Evolutionary conservation across 2,113 vertebrate species (phyloP), one percentile per base, ranked within the genome.

Genomic region (Montifringilla adamsi): DNA sequence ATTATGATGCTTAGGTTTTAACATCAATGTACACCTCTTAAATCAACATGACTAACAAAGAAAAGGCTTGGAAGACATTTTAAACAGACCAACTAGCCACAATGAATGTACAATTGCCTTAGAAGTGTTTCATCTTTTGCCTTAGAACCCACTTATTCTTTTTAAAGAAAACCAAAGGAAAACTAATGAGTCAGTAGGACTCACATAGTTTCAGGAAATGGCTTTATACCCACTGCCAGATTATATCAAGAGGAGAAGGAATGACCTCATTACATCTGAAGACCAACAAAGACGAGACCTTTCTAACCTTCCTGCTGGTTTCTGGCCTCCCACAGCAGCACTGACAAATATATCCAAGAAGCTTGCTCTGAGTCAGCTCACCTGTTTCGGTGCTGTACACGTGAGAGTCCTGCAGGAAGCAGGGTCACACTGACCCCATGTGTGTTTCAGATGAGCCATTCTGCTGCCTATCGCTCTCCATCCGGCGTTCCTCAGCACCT

Each of bases 401-500:
- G 6, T 6, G 11, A 43, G 6, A 88, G 19, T 43, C 28, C 69
- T 66, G 33, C 39, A 75, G 43, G 50, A 89, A 62, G 44, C 47
- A 24, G 16, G 10, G 44, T 87, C 41, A 27, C 4, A 9, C 2
- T 15, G 49, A 80, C 64, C 43, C 37, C 28, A 8, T 31, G 0
- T 30, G 10, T 35, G 22, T 70, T 77, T 83, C 55, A 69, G 52
- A 59, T 28, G 47, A 79, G 53, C 39, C 33, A 22, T 37, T 89
- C 63, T 69, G 46, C 55, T 74, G n/a, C 30, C 24, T 60, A 7
- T 53, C 7, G 2, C 31, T 84, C 37, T 81, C 43, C n/a, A 49
- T 39, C 23, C 0, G 0, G 6, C 55, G 44, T 62, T 84, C 41
- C 60, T 69, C 68, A 0, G 0, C 50, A 73, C 16, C 27, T 81